phyloP scores from a whole-genome alignment of 2,888 invertebrate genomes.

The Crossocerus cetratus region DNA sequence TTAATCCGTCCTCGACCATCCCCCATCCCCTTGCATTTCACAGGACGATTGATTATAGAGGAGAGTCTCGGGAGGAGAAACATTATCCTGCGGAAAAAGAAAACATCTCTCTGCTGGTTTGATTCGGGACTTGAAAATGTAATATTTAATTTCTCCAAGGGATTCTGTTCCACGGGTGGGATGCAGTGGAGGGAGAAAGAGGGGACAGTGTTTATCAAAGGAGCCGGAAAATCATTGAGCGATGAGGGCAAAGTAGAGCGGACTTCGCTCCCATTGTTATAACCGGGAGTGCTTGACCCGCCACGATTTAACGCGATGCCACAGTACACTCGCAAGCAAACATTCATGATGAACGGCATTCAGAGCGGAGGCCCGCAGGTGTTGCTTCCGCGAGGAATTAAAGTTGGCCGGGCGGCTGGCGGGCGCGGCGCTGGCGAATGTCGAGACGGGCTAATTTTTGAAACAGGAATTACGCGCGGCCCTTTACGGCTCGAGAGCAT shows the following conservation, averaged over 20 bases:
- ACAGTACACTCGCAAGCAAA: too few relatives aligned
- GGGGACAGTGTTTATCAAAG: not conserved
- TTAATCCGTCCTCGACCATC: too few relatives aligned
- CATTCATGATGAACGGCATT: not conserved
- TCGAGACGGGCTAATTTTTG: constrained; percentile 3
- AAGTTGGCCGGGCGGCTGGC: too few relatives aligned
- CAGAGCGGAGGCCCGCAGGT: too few relatives aligned
- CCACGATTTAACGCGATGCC: not conserved
- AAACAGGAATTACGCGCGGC: constrained; percentile 16
- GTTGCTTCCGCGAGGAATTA: too few relatives aligned
- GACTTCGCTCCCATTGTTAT: not conserved
- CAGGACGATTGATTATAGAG: too few relatives aligned
- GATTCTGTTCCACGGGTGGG: not conserved
- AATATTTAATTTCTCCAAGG: constrained; percentile 24
- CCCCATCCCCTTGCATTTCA: too few relatives aligned
- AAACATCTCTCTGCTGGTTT: not conserved
- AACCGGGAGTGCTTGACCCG: not conserved
- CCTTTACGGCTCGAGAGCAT: constrained; percentile 13
- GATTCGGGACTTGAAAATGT: constrained; percentile 30
- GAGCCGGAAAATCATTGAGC: not conserved
- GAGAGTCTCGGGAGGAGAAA: too few relatives aligned
- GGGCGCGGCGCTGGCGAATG: too few relatives aligned
- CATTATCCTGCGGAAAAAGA: too few relatives aligned
- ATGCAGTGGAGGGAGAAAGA: not conserved
- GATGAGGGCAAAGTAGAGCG: not conserved